Conservation (phyloP, 2,113 vertebrate species). For the Xenopus borealis region DNA sequence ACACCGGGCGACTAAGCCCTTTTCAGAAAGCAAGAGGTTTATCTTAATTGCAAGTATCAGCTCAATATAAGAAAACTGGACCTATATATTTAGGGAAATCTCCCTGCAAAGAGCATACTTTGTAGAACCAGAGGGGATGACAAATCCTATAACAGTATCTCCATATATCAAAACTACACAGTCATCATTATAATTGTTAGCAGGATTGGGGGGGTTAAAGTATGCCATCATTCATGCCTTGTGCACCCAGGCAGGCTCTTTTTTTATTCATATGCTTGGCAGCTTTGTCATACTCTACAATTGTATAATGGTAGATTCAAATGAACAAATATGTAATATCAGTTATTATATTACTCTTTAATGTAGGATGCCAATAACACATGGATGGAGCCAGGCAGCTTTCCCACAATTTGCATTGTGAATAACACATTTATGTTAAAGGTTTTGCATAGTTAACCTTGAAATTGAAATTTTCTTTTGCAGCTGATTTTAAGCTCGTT, state of each 20-base stretch:
- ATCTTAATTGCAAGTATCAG: not conserved
- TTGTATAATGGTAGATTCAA: no score
- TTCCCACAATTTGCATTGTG: no score
- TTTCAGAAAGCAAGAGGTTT: not conserved
- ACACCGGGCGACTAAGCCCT: no score
- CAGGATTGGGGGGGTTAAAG: not conserved
- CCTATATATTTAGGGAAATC: not conserved
- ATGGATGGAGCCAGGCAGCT: no score
- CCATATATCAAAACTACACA: constrained; percentile 19
- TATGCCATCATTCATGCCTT: not conserved
- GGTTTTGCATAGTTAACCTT: no score
- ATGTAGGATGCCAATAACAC: no score
- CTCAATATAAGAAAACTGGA: not conserved
- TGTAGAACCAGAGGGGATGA: constrained; percentile 24
- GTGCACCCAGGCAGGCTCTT: not conserved
- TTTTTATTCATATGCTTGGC: not conserved
- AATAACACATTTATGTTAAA: no score
- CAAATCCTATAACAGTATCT: constrained; percentile 27
- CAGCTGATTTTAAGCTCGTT: no score
- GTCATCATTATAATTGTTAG: constrained; percentile 36
- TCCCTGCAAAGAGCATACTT: not conserved
- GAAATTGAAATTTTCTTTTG: no score
- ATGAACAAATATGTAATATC: no score
- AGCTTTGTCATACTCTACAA: no score
- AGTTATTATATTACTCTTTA: no score